These are phyloP conservation scores for Drosophila subquinaria DNA, from an alignment of 2,888 invertebrate genomes.

Conservation along the genomic window DNA sequence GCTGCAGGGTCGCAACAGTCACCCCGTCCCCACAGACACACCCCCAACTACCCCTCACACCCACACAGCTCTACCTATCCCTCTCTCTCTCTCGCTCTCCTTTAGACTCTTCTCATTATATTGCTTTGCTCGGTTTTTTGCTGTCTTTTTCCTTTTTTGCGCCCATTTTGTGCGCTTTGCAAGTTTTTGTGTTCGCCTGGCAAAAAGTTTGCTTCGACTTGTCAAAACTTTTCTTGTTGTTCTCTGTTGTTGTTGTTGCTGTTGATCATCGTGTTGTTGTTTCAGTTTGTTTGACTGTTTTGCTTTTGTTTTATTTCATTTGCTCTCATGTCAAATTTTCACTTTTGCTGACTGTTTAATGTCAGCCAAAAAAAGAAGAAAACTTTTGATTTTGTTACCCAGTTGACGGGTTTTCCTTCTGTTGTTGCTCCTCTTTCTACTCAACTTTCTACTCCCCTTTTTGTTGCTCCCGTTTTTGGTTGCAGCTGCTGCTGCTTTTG, in stretches of 20 bases:
- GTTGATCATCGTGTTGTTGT: constrained; percentile 16
- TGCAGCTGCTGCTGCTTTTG: not conserved
- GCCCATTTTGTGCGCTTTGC: constrained; percentile 68
- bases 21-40: not conserved
- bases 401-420: constrained; percentile 29
- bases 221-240: constrained; percentile 66
- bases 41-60: not conserved
- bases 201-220: constrained; percentile 71
- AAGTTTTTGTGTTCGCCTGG: constrained; percentile 56
- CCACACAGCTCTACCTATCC: not conserved
- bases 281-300: constrained; percentile 42
- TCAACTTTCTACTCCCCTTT: not conserved
- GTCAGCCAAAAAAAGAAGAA: constrained; percentile 49
- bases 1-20: constrained; percentile 54
- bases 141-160: constrained; percentile 41
- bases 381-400: constrained; percentile 50
- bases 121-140: not conserved
- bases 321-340: constrained; percentile 75
- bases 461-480: not conserved
- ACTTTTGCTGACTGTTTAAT: constrained; percentile 79
- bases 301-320: constrained; percentile 68
- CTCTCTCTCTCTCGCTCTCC: not conserved
- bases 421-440: not conserved
- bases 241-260: constrained; percentile 24
- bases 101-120: not conserved